Conservation (phyloP, 2,113 vertebrate genomes). For the Ginglymostoma cirratum region DNA sequence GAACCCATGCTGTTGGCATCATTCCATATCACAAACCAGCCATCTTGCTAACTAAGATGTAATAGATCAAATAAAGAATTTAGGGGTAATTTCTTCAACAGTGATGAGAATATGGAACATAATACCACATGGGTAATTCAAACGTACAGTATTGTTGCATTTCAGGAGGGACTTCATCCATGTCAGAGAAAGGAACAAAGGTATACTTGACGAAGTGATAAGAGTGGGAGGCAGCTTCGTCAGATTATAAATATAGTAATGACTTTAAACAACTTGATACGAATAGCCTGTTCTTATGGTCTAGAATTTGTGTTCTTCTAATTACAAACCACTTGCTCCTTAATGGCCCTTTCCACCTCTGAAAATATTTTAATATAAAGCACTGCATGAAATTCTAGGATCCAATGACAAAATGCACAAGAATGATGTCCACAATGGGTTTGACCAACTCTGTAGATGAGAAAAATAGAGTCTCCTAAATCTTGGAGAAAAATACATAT, state of each 20-base stretch:
- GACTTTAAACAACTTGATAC: no score
- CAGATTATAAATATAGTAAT: no score
- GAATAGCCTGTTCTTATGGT: no score
- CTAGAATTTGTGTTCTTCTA: no score
- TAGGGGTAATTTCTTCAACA: background rate
- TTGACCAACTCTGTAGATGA: background rate
- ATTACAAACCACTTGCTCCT: no score
- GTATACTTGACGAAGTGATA: no score
- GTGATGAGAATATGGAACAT: background rate
- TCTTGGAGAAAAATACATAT: background rate
- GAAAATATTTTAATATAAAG: background rate
- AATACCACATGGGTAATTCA: background rate
- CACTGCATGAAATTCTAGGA: background rate
- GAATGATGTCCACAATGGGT: background rate
- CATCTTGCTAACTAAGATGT: no score
- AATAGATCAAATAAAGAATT: no score
- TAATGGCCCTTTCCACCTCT: background rate
- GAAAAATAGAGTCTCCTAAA: background rate
- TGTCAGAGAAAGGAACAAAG: no score
- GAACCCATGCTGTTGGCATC: no score
- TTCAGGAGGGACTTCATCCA: background rate
- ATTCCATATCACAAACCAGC: no score
- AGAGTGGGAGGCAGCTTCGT: no score
- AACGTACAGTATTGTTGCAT: background rate
- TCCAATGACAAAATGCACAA: background rate